These are phyloP conservation scores for Lycocerus yunnanus DNA, from an alignment of 2,888 invertebrate species.

Conservation along the genomic window DNA sequence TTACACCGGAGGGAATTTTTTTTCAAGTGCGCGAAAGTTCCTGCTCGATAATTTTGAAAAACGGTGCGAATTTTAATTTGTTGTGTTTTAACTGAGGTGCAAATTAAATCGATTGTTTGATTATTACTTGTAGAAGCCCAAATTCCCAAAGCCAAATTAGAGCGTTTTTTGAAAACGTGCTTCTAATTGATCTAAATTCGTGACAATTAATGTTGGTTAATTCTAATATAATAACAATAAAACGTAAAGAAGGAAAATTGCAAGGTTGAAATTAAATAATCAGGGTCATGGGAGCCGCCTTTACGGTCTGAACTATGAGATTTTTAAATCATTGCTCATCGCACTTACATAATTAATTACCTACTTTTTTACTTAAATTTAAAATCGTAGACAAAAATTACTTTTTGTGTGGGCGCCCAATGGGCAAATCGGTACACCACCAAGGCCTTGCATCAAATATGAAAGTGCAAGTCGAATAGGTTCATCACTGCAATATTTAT, in stretches of 20 bases:
- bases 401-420: background rate
- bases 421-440: background rate
- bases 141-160: too few relatives aligned
- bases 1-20: background rate
- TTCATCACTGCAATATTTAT: background rate
- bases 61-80: background rate
- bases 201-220: background rate
- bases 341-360: background rate
- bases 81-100: background rate
- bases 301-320: background rate
- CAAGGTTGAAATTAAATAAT: constrained; percentile 5
- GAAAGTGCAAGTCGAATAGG: background rate
- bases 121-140: background rate
- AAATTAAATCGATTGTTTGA: background rate
- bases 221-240: background rate
- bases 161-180: background rate
- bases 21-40: background rate
- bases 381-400: background rate
- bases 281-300: constrained; percentile 2
- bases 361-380: background rate
- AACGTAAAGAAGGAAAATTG: background rate
- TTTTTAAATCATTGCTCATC: constrained; percentile 1
- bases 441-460: background rate
- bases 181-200: background rate
- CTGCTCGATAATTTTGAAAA: background rate